Conservation (phyloP, 1,140 invertebrate genomes). For the Popillia japonica region DNA sequence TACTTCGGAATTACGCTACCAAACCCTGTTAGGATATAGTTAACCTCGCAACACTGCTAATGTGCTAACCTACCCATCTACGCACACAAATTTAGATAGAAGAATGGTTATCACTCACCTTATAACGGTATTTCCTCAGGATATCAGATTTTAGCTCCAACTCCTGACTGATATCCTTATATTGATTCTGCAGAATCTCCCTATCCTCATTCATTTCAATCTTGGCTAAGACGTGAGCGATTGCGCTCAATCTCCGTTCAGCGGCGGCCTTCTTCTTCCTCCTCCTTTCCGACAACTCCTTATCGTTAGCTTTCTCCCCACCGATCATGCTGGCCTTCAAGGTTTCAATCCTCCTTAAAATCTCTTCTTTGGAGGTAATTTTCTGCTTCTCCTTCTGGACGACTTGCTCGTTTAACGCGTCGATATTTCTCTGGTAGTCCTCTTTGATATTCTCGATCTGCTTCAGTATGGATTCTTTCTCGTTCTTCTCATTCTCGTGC, state of each 20-base stretch:
- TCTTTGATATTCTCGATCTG: conserved; percentile 61
- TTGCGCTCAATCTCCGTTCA: conserved; percentile 71
- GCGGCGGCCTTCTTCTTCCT: conserved; percentile 74
- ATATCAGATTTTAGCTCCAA: conserved; percentile 75
- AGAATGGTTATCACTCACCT: too few relatives aligned
- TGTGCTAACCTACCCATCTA: too few relatives aligned
- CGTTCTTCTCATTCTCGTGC: conserved; percentile 61
- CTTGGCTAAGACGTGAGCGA: conserved; percentile 72
- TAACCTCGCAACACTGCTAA: too few relatives aligned
- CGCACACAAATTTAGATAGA: too few relatives aligned
- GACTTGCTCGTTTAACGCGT: conserved; percentile 53
- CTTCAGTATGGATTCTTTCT: conserved; percentile 62
- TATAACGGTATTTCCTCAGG: conserved; percentile 74
- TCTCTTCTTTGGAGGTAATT: conserved; percentile 57
- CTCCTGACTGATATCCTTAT: conserved; percentile 81
- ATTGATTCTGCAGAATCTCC: conserved; percentile 69
- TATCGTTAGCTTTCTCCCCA: conserved; percentile 79
- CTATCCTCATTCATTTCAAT: conserved; percentile 74
- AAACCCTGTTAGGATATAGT: too few relatives aligned
- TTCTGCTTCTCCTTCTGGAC: conserved; percentile 48
- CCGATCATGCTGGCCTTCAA: conserved; percentile 81
- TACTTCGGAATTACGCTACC: too few relatives aligned
- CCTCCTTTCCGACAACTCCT: conserved; percentile 74
- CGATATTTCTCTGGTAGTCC: conserved; percentile 60
- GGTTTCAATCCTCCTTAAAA: conserved; percentile 63